These are phyloP conservation scores for Caenorhabditis brenneri DNA, from an alignment of 1,140 invertebrate species.

Conservation along the genomic window DNA sequence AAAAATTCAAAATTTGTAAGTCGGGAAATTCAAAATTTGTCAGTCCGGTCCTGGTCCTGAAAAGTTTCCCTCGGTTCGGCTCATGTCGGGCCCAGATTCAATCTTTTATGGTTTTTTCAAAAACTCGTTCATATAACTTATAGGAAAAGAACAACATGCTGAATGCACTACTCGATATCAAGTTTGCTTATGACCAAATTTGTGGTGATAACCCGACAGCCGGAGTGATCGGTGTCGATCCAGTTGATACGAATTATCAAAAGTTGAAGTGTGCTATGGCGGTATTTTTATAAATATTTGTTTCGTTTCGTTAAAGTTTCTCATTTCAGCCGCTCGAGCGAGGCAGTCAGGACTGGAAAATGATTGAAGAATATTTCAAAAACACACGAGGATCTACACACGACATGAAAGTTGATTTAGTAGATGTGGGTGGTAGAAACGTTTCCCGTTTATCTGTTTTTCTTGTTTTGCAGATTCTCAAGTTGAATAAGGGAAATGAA, in stretches of 20 bases:
- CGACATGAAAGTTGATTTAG: conserved; percentile 80
- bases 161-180: conserved; percentile 88
- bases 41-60: too few relatives aligned
- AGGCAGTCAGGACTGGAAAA: conserved; percentile 78
- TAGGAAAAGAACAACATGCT: conserved; percentile 88
- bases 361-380: conserved; percentile 80
- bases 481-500: conserved; percentile 81
- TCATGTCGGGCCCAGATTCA: too few relatives aligned
- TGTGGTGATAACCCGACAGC: conserved; percentile 74
- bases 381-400: conserved; percentile 89
- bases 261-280: conserved; percentile 85
- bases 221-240: conserved; percentile 73
- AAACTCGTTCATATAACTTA: too few relatives aligned
- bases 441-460: background rate
- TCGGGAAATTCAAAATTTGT: too few relatives aligned
- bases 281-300: conserved; percentile 68
- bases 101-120: too few relatives aligned
- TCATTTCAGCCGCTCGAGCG: conserved; percentile 74
- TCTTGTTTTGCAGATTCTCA: conserved; percentile 73
- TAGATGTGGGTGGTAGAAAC: too few relatives aligned
- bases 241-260: conserved; percentile 84
- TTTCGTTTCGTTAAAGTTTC: background rate
- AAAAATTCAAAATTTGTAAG: too few relatives aligned
- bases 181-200: conserved; percentile 85
- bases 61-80: too few relatives aligned